Conservation (phyloP, 2,113 vertebrate species). For the Harpagus bidentatus region DNA sequence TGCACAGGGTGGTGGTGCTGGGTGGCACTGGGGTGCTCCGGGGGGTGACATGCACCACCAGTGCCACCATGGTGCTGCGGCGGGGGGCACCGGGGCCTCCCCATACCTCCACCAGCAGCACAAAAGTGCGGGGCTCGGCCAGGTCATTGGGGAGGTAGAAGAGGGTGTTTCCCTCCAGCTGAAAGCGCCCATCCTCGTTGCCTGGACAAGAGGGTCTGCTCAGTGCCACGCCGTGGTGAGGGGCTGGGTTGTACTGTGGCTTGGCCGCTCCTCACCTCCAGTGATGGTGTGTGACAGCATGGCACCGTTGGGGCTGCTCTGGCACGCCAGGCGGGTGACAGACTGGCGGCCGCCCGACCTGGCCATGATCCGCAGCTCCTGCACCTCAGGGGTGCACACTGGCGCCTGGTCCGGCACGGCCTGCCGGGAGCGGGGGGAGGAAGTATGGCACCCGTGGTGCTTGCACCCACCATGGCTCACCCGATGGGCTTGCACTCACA, state of each 20-base stretch:
- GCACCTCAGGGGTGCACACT: constrained; percentile 63
- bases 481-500: neutral
- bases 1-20: neutral
- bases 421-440: neutral
- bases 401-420: constrained; percentile 63
- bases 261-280: constrained; percentile 32
- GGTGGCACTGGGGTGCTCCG: constrained; percentile 6
- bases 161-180: constrained; percentile 32
- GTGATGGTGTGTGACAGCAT: constrained; percentile 47
- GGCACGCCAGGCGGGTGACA: constrained; percentile 58
- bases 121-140: constrained; percentile 9
- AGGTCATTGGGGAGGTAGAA: neutral
- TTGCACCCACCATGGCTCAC: fast-evolving
- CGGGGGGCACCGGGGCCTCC: neutral
- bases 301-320: neutral
- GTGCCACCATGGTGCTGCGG: constrained; percentile 57
- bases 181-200: constrained; percentile 61
- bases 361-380: constrained; percentile 33
- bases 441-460: fast-evolving
- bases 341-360: neutral
- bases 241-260: neutral
- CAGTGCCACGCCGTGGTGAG: fast-evolving
- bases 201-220: constrained; percentile 50
- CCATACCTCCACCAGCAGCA: constrained; percentile 67
- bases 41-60: constrained; percentile 65